A percentile compares a stretch with the other conserved stretches of the same genome.
Evolutionary conservation across 2,797 vertebrate genomes (phyloP).

Genomic region (Stomatorhinus walkeri): DNA sequence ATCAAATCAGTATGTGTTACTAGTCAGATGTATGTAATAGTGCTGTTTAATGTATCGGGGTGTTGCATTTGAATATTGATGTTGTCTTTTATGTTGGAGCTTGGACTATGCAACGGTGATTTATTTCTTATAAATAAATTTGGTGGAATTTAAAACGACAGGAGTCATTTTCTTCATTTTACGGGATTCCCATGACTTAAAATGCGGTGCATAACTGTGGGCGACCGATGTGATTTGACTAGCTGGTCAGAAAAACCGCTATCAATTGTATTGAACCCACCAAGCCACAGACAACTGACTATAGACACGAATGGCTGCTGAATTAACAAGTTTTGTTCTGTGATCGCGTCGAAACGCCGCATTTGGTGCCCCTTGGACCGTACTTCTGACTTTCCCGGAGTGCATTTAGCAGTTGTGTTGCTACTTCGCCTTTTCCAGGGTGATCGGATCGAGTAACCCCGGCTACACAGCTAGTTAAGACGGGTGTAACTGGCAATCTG

Average conservation of each 20-base stretch:
- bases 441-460: neutral
- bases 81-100: slow-evolving; percentile 33
- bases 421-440: neutral
- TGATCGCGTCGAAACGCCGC: neutral
- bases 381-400: neutral
- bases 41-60: neutral
- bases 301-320: neutral
- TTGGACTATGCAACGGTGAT: slow-evolving; percentile 59
- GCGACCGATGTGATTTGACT: neutral
- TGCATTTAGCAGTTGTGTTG: neutral
- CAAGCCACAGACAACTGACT: neutral
- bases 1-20: neutral
- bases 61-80: neutral
- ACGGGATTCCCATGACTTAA: neutral
- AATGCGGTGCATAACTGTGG: neutral
- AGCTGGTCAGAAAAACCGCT: neutral
- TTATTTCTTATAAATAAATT: slow-evolving; percentile 38
- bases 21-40: neutral
- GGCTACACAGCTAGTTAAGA: neutral
- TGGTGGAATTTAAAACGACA: slow-evolving; percentile 26
- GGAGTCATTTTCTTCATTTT: neutral
- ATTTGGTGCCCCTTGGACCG: neutral
- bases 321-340: slow-evolving; percentile 40
- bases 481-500: neutral
- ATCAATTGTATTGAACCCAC: neutral